Percentiles rank a stretch among this genome's conserved stretches.
These are phyloP conservation scores for Aporophyla nigra DNA, from an alignment of 2,888 invertebrate species.

Conservation along the genomic window DNA sequence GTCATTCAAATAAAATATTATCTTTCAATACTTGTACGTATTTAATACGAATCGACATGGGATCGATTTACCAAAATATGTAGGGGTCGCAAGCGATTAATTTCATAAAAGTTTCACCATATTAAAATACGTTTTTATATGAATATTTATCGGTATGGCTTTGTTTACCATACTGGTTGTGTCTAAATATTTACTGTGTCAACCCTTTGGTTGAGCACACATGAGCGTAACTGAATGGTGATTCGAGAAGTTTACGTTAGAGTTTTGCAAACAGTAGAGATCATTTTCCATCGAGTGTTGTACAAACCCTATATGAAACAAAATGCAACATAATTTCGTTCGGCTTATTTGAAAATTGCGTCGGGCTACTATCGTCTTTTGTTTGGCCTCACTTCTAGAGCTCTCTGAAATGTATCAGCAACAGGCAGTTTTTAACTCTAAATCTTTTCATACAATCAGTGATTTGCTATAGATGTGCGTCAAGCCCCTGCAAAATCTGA, in stretches of 20 bases:
- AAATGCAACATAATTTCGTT: background rate
- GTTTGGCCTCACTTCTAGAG: background rate
- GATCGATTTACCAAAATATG: slow-evolving; percentile 18
- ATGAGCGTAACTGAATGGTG: slow-evolving; percentile 4
- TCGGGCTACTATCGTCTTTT: background rate
- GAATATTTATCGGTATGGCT: slow-evolving; percentile 18
- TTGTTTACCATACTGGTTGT: slow-evolving; percentile 32
- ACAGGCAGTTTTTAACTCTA: background rate
- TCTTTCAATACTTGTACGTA: slow-evolving; percentile 8
- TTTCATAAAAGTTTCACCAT: slow-evolving; percentile 9
- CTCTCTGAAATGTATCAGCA: background rate
- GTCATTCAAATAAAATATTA: background rate
- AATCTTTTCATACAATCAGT: background rate
- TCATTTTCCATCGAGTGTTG: background rate
- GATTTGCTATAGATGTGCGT: background rate
- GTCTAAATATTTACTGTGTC: slow-evolving; percentile 41
- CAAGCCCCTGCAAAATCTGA: background rate
- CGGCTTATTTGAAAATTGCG: background rate
- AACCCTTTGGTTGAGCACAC: slow-evolving; percentile 10
- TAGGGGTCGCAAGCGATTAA: background rate
- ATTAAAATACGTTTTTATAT: slow-evolving; percentile 36
- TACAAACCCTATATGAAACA: background rate
- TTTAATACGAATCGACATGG: background rate
- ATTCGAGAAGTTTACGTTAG: background rate
- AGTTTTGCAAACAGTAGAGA: background rate